These are phyloP conservation scores for Microcebus lehilahytsara DNA, from an alignment of 2,113 vertebrate species.

Conservation along the genomic window DNA sequence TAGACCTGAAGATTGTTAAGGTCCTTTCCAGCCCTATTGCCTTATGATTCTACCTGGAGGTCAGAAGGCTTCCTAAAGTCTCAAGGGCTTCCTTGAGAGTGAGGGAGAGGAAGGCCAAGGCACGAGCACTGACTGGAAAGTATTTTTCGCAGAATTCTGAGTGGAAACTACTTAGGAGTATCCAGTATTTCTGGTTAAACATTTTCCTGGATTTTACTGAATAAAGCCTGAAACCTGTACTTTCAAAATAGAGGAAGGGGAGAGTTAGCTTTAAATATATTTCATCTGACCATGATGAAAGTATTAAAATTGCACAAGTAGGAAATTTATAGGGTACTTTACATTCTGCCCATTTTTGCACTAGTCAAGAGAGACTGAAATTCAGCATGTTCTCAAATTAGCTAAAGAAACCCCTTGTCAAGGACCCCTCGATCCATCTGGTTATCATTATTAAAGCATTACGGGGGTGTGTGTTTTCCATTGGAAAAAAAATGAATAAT, in stretches of 20 bases:
- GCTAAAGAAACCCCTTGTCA: constrained; percentile 62
- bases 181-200: background rate
- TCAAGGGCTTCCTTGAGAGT: background rate
- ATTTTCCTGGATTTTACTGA: constrained; percentile 9
- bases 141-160: background rate
- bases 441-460: constrained; percentile 78
- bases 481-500: constrained; percentile 66
- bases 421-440: constrained; percentile 76
- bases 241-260: constrained; percentile 71
- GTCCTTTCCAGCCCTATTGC: background rate
- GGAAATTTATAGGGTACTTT: constrained; percentile 74
- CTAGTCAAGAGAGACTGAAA: constrained; percentile 74
- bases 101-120: background rate
- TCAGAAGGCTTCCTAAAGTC: background rate
- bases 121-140: background rate
- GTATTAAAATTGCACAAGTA: constrained; percentile 70
- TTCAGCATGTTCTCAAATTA: constrained; percentile 76
- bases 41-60: background rate
- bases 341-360: constrained; percentile 74
- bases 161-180: background rate
- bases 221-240: constrained; percentile 62
- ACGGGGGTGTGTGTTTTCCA: constrained; percentile 49
- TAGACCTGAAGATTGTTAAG: background rate
- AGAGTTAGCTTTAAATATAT: constrained; percentile 48
- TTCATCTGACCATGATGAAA: constrained; percentile 72